Base-by-base conservation (phyloP, 1,140 invertebrate species). In the Mya arenaria region DNA sequence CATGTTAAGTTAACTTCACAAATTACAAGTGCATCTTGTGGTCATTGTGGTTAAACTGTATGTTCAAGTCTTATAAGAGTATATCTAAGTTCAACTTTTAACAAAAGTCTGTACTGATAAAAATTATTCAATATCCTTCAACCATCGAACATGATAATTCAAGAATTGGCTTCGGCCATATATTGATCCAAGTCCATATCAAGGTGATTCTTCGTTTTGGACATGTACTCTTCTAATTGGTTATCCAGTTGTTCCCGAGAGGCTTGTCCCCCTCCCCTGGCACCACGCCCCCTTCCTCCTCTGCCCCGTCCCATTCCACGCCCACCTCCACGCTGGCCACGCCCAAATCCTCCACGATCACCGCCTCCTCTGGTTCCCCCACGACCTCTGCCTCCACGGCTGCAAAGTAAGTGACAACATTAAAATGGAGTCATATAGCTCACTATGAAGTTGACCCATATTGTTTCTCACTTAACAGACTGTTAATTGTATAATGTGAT, bases 221-320 rank as follows among this genome's bases (percentile, higher is more conserved):
- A 92, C 95, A 95, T 95, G 90, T 95, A 95, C 62, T 93, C 92
- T 78, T 95, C 95, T 23, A 95, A 86, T 73, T 95, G 93, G 28
- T 92, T 92, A 82, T 95, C 95, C 32, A 95, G 86, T 83, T 95
- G 93, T 84, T 95, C 94, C 80, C 92, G 94, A 0, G 93, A 93
- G 4, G 65, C 65, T 10, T 66, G 52, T 15, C 69, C 63, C 15
- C 60, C 81, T 3, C 82, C 68, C 36, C 82, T 56, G 25, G 44
- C 52, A 25, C 88, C 85, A 25, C 86, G 71, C 0, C 82, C 77
- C 3, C 84, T n/a, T 28, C 69, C 68, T 15, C 84, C 60, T 17
- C 63, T 23, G 6, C 88, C 84, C 15, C 86, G 48, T 6, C 89
- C 86, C 37, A 84, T 34, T 13, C 88, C 77, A 48, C 87, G 41